These are phyloP conservation scores for Diplazon laetatorius DNA, from an alignment of 2,888 invertebrate species.

Conservation along the genomic window DNA sequence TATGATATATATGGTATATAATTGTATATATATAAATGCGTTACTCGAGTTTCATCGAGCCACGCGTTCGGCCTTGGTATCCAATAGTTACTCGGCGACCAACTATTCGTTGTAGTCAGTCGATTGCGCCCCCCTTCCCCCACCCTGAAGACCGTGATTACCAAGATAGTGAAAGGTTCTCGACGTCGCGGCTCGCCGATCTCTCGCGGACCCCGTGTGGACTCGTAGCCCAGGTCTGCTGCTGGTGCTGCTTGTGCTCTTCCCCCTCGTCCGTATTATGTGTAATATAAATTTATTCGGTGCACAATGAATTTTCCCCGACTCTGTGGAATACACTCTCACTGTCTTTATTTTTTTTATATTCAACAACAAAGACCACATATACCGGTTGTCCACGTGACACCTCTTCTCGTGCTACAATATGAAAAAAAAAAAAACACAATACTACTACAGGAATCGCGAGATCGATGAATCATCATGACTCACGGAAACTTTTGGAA, in stretches of 20 bases:
- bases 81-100: constrained; percentile 78
- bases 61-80: constrained; percentile 74
- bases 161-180: constrained; percentile 39
- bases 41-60: constrained; percentile 71
- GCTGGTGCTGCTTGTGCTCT: not conserved
- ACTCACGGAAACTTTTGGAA: constrained; percentile 22
- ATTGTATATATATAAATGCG: constrained; percentile 20
- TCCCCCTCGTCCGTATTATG: not conserved
- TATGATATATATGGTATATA: too few species aligned
- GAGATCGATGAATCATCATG: constrained; percentile 40
- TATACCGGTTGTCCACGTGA: too few species aligned
- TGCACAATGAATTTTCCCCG: not conserved
- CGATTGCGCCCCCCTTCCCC: constrained; percentile 9
- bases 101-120: constrained; percentile 63
- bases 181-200: constrained; percentile 3
- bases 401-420: not conserved
- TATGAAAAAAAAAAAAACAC: too few species aligned
- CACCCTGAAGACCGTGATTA: constrained; percentile 28
- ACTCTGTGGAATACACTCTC: not conserved
- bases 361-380: too few species aligned
- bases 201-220: not conserved
- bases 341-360: not conserved
- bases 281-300: not conserved
- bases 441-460: constrained; percentile 2
- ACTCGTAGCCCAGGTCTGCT: not conserved